Evolutionary conservation across 2,888 invertebrate genomes (phyloP).

Genomic region (Alitta virens): DNA sequence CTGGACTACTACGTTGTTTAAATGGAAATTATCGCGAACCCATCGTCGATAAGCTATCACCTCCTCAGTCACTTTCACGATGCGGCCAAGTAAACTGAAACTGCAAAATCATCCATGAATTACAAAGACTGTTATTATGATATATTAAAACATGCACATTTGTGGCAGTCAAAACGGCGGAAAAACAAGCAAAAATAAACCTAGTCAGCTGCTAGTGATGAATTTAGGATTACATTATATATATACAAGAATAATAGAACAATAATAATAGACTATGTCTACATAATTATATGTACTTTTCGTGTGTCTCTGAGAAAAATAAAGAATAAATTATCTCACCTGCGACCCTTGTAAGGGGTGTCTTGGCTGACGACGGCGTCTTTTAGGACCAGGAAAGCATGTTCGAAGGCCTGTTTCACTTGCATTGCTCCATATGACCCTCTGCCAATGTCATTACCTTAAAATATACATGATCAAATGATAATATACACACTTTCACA

Average conservation of each 20-base stretch:
- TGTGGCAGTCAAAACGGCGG: no score
- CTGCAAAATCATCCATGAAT: no score
- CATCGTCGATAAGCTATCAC: conserved; percentile 74
- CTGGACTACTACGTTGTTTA: not conserved
- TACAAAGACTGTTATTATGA: no score
- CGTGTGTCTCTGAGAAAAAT: not conserved
- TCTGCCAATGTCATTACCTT: conserved; percentile 93
- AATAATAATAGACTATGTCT: not conserved
- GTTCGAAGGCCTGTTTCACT: conserved; percentile 91
- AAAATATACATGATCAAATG: conserved; percentile 26
- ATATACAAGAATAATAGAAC: no score
- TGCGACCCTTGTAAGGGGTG: not conserved
- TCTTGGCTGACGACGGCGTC: conserved; percentile 47
- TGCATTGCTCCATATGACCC: conserved; percentile 92
- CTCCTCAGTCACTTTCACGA: conserved; percentile 90
- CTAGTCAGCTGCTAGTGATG: no score
- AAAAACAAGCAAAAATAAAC: no score
- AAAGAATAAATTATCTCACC: not conserved
- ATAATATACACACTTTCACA: no score
- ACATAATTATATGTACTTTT: not conserved
- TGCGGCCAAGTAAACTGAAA: conserved; percentile 77
- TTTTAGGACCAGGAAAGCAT: conserved; percentile 80
- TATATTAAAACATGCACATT: no score
- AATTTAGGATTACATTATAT: no score
- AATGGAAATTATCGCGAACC: conserved; percentile 60